Base-by-base conservation (phyloP, 2,797 vertebrate genomes). In the Catostomus latipinnis region DNA sequence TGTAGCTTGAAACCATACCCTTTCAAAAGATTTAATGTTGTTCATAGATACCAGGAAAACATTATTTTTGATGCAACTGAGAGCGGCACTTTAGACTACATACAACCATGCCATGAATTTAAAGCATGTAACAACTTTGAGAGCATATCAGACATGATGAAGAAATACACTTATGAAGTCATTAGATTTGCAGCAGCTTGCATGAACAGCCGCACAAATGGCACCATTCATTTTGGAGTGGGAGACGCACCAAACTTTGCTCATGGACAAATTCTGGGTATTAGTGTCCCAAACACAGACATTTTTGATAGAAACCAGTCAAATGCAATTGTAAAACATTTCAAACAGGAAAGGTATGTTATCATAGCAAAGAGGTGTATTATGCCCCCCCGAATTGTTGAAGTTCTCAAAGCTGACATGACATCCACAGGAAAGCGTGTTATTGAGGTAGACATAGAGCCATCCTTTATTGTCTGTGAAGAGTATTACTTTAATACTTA, bases 221-320 rank as follows among this genome's bases (percentile, higher is more conserved):
- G 92, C 48, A 93, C 92, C 56, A 92, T 93, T 81, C 92, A 94
- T 85, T 93, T 93, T 88, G 93, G 93, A 72, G 85, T 93, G 61
- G 87, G 84, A 1, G 93, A 94, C 60, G 10, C 22, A 2, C 90
- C 84, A 60, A 22, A 22, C 2, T 22, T 22, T 22, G 22, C 22
- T 22, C 92, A 94, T 16, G 92, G 92, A 49, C 74, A 92, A 74
- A 88, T 93, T 58, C 54, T 91, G 69, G 91, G 92, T 63, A 80
- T 92, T 13, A 22, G 4, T 53, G 81, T 88, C 2, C 16, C 71
- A 16, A 86, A 90, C 73, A 90, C 60, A 82, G 88, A 93, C 68
- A 61, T 54, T 0, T 94, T 78, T 88, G n/a, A 4, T 16, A 82
- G 10, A 0, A 13, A 69, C 4, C 74, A 89, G 0, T 71, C 71